Evolutionary conservation across 2,113 vertebrate genomes (phyloP), one percentile per base, ranked within the genome.

Genomic region (Dasypus novemcinctus): DNA sequence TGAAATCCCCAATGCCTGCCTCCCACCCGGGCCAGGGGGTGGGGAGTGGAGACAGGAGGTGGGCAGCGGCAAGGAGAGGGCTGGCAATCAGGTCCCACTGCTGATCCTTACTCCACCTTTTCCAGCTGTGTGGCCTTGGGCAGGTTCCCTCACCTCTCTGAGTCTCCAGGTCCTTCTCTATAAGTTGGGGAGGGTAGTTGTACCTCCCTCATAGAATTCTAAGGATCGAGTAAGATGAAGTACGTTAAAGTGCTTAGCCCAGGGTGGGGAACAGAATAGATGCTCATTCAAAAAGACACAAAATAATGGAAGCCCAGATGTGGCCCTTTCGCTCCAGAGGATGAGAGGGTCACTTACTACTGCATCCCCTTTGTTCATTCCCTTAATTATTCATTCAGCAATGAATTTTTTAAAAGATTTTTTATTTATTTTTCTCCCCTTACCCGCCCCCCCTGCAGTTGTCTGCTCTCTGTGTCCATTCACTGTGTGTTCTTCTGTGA

Each of bases 1-100:
- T 8, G 2, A 43, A 54, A 94, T 72, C 64, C 36, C 11, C 27
- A 17, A 27, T 0, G 10, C 43, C 43, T 46, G 43, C 43, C 43
- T 46, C 43, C 43, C 43, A 46, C 43, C 43, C 43, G 46, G 21
- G 80, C 20, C 3, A 6, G 43, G 3, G 20, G 9, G 25, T 10
- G 21, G 21, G 11, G 15, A 8, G 61, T 43, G 23, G 21, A 38
- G 23, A 41, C 3, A 43, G 15, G 33, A 43, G 1, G 4, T 17
- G 29, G 7, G 11, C 31, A 23, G 7, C 1, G 29, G 29, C 2
- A 1, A 3, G 31, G 41, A 18, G 15, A 33, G 33, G 15, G 0
- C 11, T 29, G 41, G 27, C 3, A 2, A 46, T 29, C 72, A 38
- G 36, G 21, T 5, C 46, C 17, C 10, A 36, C 46, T 46, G 27